phyloP scores from a whole-genome alignment of 23 tunicate species.

The Oikopleura dioica region DNA sequence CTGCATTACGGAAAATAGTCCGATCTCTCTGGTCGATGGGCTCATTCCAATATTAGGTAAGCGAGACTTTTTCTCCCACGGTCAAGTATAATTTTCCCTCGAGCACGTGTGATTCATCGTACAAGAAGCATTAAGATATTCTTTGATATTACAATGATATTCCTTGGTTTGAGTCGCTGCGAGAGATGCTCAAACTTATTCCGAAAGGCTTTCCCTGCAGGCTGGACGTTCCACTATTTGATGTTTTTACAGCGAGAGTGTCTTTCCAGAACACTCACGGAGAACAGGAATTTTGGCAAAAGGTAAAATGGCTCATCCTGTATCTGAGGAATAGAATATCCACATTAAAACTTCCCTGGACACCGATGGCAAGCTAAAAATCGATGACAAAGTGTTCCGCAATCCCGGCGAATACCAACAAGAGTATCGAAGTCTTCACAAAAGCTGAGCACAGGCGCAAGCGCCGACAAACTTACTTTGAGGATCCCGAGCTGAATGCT shows the following conservation, averaged over 20 bases:
- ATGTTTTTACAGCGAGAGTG: constrained; percentile 16
- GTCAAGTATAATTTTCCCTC: too few species aligned
- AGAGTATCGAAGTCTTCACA: background rate
- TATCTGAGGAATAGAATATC: too few species aligned
- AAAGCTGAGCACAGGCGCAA: background rate
- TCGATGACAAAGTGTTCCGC: background rate
- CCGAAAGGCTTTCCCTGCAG: constrained; percentile 16
- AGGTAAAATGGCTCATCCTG: too few species aligned
- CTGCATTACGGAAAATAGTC: constrained; percentile 11
- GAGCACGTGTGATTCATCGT: too few species aligned
- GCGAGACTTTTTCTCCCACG: too few species aligned
- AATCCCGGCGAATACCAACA: background rate
- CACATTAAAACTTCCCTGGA: background rate
- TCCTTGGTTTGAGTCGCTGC: background rate
- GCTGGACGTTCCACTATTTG: constrained; percentile 16
- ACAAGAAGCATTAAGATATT: too few species aligned
- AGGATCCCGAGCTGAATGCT: background rate
- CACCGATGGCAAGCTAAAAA: background rate
- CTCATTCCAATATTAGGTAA: constrained; percentile 15
- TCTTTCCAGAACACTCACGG: constrained; percentile 15
- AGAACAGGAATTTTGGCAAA: background rate
- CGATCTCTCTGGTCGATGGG: constrained; percentile 11
- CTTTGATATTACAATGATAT: background rate
- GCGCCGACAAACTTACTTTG: background rate
- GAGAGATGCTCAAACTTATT: background rate